Conservation (phyloP, 2,888 invertebrate genomes). For the Agrypnus murinus region DNA sequence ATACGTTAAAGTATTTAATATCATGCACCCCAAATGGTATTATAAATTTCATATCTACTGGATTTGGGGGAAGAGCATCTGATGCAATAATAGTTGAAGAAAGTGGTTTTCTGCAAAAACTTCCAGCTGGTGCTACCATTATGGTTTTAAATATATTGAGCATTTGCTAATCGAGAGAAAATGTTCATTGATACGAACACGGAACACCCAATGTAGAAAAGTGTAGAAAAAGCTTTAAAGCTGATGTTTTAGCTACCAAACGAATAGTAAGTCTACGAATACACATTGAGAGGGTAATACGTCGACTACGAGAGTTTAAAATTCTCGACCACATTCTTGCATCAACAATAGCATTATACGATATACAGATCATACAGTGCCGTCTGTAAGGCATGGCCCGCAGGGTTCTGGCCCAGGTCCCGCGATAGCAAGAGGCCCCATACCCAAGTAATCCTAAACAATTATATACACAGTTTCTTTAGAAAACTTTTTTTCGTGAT, state of each 20-base stretch:
- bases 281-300: slow-evolving; percentile 43
- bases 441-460: too few relatives aligned
- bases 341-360: too few relatives aligned
- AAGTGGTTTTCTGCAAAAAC: too few relatives aligned
- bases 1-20: slow-evolving; percentile 63
- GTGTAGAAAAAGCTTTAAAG: slow-evolving; percentile 25
- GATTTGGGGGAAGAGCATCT: slow-evolving; percentile 50
- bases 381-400: too few relatives aligned
- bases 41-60: slow-evolving; percentile 51
- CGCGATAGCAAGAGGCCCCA: too few relatives aligned
- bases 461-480: too few relatives aligned
- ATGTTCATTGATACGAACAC: slow-evolving; percentile 39
- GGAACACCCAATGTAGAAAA: slow-evolving; percentile 35
- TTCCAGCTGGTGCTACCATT: slow-evolving; percentile 32
- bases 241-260: slow-evolving; percentile 36
- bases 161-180: slow-evolving; percentile 16
- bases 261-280: slow-evolving; percentile 23
- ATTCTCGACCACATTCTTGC: slow-evolving; percentile 39
- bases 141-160: slow-evolving; percentile 44
- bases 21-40: slow-evolving; percentile 55
- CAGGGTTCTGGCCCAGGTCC: too few relatives aligned
- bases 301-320: slow-evolving; percentile 45
- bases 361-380: slow-evolving; percentile 44
- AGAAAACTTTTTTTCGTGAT: too few relatives aligned
- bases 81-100: slow-evolving; percentile 47